phyloP scores from a whole-genome alignment of 1,140 invertebrate genomes.

The Physella acuta region DNA sequence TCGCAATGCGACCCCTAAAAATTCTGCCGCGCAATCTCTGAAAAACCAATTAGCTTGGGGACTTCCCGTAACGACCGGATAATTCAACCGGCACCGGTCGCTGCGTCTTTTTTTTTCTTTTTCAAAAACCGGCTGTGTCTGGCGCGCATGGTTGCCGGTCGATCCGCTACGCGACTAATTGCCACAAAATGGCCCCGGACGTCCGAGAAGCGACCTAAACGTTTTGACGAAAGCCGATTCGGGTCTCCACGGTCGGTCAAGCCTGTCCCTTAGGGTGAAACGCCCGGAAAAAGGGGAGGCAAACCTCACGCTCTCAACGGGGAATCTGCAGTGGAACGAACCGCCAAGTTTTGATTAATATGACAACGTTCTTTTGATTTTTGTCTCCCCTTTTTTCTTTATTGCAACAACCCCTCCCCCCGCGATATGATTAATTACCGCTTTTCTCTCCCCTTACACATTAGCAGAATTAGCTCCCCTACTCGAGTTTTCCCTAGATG shows the following conservation, averaged over 20 bases:
- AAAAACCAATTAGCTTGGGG: conserved; percentile 27
- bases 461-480: conserved; percentile 27
- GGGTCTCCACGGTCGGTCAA: conserved; percentile 12
- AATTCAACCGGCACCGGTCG: conserved; percentile 21
- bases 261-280: background rate
- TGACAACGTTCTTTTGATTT: conserved; percentile 23
- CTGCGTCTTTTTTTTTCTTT: conserved; percentile 4
- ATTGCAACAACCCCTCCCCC: conserved; percentile 4
- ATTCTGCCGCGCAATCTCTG: conserved; percentile 17
- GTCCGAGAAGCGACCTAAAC: conserved; percentile 10
- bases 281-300: background rate
- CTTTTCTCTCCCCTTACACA: conserved; percentile 18
- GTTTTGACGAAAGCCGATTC: conserved; percentile 20
- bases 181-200: conserved; percentile 22
- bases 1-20: background rate
- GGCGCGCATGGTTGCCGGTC: conserved; percentile 5
- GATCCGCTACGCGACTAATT: conserved; percentile 27
- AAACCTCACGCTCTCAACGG: background rate
- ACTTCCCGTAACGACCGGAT: conserved; percentile 24
- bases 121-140: background rate
- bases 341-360: conserved; percentile 20
- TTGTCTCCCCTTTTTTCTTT: conserved; percentile 12
- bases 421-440: conserved; percentile 26
- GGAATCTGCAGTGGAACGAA: conserved; percentile 4
- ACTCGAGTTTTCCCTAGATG: conserved; percentile 10